Percentiles rank a stretch among this genome's conserved stretches.
Conservation (phyloP, 2,888 invertebrate species). For the Aspidiotus rigidus region DNA sequence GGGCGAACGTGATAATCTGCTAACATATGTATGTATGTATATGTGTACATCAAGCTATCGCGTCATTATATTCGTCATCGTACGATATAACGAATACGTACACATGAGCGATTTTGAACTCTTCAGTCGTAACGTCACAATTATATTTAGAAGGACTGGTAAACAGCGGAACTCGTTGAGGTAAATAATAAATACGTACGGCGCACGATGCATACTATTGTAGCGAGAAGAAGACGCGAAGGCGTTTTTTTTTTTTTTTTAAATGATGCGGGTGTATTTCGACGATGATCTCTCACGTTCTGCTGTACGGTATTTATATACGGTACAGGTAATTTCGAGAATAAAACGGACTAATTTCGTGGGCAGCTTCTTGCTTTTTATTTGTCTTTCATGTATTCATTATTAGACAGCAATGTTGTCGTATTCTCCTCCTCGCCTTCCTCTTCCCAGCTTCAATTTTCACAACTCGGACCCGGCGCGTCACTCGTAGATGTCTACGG, state of each 20-base stretch:
- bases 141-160: constrained; percentile 26
- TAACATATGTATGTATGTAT: too few relatives aligned
- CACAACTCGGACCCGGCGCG: too few relatives aligned
- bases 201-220: neutral
- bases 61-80: too few relatives aligned
- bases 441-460: too few relatives aligned
- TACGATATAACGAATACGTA: neutral
- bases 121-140: constrained; percentile 22
- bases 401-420: too few relatives aligned
- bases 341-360: neutral
- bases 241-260: too few relatives aligned
- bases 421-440: too few relatives aligned
- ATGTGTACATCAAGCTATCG: too few relatives aligned
- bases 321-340: neutral
- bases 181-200: constrained; percentile 11
- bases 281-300: neutral
- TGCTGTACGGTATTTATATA: neutral
- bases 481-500: too few relatives aligned
- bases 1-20: too few relatives aligned
- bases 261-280: neutral
- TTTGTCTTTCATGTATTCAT: too few relatives aligned
- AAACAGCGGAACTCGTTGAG: constrained; percentile 20
- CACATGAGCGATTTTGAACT: neutral
- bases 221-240: too few relatives aligned
- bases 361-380: neutral